Conservation (phyloP, 1,140 invertebrate species). For the Paracyclopina nana region DNA sequence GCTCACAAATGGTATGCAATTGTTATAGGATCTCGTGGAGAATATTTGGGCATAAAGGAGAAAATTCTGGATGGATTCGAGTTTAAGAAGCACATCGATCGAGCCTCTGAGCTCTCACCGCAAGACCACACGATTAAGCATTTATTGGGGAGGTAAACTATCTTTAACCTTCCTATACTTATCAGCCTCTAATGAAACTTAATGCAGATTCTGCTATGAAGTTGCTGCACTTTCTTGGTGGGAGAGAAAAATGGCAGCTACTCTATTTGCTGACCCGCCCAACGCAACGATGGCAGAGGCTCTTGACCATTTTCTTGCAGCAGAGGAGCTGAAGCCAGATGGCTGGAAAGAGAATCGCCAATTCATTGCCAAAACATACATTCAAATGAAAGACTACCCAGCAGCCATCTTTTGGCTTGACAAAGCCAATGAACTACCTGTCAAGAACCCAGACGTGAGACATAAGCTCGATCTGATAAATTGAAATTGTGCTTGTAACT, state of each 20-base stretch:
- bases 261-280: slow-evolving; percentile 44
- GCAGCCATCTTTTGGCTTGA: slow-evolving; percentile 37
- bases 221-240: slow-evolving; percentile 43
- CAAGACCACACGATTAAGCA: slow-evolving; percentile 4
- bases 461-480: background rate
- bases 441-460: slow-evolving; percentile 28
- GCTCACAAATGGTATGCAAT: slow-evolving; percentile 60
- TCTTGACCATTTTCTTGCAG: slow-evolving; percentile 35
- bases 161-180: slow-evolving; percentile 1
- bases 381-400: slow-evolving; percentile 32
- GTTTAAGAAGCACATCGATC: slow-evolving; percentile 50
- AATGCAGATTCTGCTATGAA: slow-evolving; percentile 23
- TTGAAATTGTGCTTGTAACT: background rate
- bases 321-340: slow-evolving; percentile 36
- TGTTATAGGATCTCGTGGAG: slow-evolving; percentile 39
- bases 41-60: slow-evolving; percentile 39
- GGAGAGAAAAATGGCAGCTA: slow-evolving; percentile 45
- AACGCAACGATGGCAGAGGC: slow-evolving; percentile 42
- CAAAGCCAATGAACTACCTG: slow-evolving; percentile 27
- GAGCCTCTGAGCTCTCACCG: slow-evolving; percentile 41
- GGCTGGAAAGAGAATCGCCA: slow-evolving; percentile 48
- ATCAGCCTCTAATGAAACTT: slow-evolving; percentile 5
- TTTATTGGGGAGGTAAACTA: slow-evolving; percentile 5
- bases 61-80: slow-evolving; percentile 43
- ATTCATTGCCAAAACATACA: slow-evolving; percentile 44